A percentile compares a stretch with the other conserved stretches of the same genome.
These are phyloP conservation scores for Oreochromis niloticus DNA, from an alignment of 2,113 vertebrate genomes.

Conservation along the genomic window DNA sequence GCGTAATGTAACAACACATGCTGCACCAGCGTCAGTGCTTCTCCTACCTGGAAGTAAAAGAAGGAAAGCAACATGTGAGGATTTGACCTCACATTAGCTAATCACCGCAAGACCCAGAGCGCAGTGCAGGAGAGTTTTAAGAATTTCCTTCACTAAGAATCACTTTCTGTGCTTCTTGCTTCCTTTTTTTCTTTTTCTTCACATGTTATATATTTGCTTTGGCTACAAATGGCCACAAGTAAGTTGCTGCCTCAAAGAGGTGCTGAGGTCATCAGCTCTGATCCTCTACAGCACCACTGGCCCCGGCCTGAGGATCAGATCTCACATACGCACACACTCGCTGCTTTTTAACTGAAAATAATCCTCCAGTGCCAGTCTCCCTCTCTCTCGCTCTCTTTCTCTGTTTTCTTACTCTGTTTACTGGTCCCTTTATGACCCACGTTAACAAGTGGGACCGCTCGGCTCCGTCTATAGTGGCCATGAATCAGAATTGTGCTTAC, in stretches of 20 bases:
- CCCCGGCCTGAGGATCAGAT: conserved; percentile 1
- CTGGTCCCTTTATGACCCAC: conserved; percentile 44
- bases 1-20: conserved; percentile 10
- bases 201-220: conserved; percentile 47
- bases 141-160: background rate
- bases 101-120: background rate
- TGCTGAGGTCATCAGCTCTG: conserved; percentile 60
- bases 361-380: background rate
- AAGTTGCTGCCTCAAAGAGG: conserved; percentile 42
- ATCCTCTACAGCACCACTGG: conserved; percentile 27
- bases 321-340: background rate
- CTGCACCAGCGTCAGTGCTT: background rate
- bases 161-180: background rate
- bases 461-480: background rate
- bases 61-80: background rate
- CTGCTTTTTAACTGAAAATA: background rate
- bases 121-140: background rate
- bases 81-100: background rate
- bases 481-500: conserved; percentile 19
- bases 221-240: conserved; percentile 24
- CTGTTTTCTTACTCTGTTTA: conserved; percentile 58
- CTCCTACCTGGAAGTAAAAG: background rate
- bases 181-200: background rate
- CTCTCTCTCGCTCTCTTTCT: background rate
- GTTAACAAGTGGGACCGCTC: conserved; percentile 56